Percentiles rank a stretch among this genome's conserved stretches.
These are phyloP conservation scores for Penelope pileata DNA, from an alignment of 2,113 vertebrate genomes.

Conservation along the genomic window DNA sequence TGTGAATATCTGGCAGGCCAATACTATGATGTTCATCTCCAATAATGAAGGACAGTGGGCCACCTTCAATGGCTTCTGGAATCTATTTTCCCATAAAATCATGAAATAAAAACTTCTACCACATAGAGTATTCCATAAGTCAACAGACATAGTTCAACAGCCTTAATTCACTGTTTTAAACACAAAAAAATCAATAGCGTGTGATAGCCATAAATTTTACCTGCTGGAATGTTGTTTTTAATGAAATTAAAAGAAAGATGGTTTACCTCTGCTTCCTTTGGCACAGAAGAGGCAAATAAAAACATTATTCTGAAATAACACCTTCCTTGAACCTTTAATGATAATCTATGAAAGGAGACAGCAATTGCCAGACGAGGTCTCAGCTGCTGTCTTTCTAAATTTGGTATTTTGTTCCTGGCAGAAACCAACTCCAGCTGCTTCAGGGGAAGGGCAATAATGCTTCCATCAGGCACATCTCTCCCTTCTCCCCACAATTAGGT, in stretches of 20 bases:
- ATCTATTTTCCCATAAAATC: background rate
- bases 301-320: background rate
- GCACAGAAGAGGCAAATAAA: background rate
- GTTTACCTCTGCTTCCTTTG: background rate
- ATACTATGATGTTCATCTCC: background rate
- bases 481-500: background rate
- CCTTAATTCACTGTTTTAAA: background rate
- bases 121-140: background rate
- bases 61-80: background rate
- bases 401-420: background rate
- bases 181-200: background rate
- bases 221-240: background rate
- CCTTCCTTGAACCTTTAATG: background rate
- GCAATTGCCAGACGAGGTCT: background rate
- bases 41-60: background rate
- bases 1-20: background rate
- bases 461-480: background rate
- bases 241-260: background rate
- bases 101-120: background rate
- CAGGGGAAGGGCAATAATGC: background rate
- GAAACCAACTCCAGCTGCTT: slow-evolving; percentile 21
- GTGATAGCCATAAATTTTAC: background rate
- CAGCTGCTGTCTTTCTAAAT: slow-evolving; percentile 7
- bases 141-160: background rate
- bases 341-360: background rate